Base-by-base conservation (phyloP, 1,140 invertebrate species). In the Archivesica marissinica region DNA sequence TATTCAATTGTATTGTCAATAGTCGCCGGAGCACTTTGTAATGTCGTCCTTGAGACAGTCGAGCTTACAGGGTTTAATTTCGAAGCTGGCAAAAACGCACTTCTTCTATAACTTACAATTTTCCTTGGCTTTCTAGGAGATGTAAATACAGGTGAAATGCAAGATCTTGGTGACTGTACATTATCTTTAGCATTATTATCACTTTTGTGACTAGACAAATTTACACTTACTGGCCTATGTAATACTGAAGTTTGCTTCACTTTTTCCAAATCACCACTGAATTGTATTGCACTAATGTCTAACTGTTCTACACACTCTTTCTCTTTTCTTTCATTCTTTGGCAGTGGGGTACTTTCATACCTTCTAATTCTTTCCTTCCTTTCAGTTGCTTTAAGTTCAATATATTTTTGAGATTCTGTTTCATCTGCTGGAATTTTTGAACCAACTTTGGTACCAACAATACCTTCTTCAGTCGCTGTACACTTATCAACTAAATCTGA, bases 71-170 rank as follows among this genome's bases (percentile, higher is more conserved):
- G 80, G 35, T 64, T 75, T 35, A 83, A 50, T 75, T 61, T 74
- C 25, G 38, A 72, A 23, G 80, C 15, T n/a, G 68, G 38, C 23
- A 52, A 28, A 75, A 83, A 83, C 28, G 80, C 64, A 56, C 66
- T 72, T n/a, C 68, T 83, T 72, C 80, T 56, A 64, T 83, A 83
- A 75, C 80, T 83, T 1, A 83, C 77, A 44, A 79, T 75, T 64
- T 75, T 74, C 64, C 70, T 83, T 30, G 80, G 80, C 50, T 83
- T 83, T 35, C 70, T 83, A 28, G 70, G 54, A 2, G 70, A 72
- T n/a, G 30, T 15, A 30, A 30, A 54, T 25, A 50, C 35, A 44
- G 41, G n/a, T 30, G 56, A 66, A 11, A n/a, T 33, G n/a, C 56
- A 30, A 56, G 44, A 56, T 23, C 25, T 25, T 54, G 79, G 64